These are phyloP conservation scores for Sebastes taczanowskii DNA, from an alignment of 2,797 vertebrate species.

Conservation along the genomic window DNA sequence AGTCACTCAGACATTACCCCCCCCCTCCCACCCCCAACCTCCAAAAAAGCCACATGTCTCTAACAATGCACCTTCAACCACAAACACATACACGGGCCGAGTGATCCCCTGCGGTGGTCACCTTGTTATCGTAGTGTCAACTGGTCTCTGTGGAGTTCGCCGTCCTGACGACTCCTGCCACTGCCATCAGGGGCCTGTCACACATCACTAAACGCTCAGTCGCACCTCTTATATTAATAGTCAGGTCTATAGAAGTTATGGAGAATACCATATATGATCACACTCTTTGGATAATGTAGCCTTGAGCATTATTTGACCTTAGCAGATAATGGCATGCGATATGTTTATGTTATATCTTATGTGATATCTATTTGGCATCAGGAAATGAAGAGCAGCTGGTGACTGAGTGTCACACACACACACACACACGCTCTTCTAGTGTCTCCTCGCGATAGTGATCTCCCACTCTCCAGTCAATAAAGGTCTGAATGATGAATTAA, in stretches of 20 bases:
- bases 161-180: constrained; percentile 47
- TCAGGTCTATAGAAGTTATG: background rate
- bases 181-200: constrained; percentile 44
- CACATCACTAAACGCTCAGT: constrained; percentile 34
- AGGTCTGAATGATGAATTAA: constrained; percentile 81
- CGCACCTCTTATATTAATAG: constrained; percentile 5
- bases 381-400: constrained; percentile 79
- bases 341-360: constrained; percentile 57
- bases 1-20: constrained; percentile 39
- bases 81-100: constrained; percentile 39
- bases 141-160: constrained; percentile 58
- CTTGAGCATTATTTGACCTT: constrained; percentile 48
- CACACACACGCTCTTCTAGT: constrained; percentile 22
- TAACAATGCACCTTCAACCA: constrained; percentile 30
- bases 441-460: constrained; percentile 74
- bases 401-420: constrained; percentile 52
- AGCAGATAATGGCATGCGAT: constrained; percentile 40
- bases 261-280: background rate
- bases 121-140: constrained; percentile 68
- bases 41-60: constrained; percentile 34
- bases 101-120: constrained; percentile 56
- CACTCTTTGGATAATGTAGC: background rate
- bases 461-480: constrained; percentile 79
- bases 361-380: constrained; percentile 70
- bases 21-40: constrained; percentile 12